These are phyloP conservation scores for Camptogramma bilineatum DNA, from an alignment of 2,888 invertebrate species.

Conservation along the genomic window DNA sequence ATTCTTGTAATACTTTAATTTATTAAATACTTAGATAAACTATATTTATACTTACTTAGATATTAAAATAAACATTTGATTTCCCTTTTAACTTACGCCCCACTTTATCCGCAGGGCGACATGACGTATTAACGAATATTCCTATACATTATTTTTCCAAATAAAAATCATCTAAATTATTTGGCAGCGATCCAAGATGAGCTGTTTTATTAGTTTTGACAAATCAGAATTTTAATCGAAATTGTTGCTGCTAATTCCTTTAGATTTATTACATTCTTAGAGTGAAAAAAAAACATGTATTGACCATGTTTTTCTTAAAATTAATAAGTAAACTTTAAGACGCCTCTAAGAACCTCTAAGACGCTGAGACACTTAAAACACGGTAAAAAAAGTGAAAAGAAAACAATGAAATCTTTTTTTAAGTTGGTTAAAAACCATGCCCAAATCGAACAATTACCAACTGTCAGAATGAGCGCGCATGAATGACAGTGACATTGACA, in stretches of 20 bases:
- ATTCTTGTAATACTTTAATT: no score
- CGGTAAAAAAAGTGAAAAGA: background rate
- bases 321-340: background rate
- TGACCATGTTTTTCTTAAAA: background rate
- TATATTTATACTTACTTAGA: no score
- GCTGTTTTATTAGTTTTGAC: slow-evolving; percentile 65
- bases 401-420: background rate
- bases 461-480: slow-evolving; percentile 22
- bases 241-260: slow-evolving; percentile 57
- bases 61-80: background rate
- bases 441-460: slow-evolving; percentile 8
- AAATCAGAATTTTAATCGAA: slow-evolving; percentile 65
- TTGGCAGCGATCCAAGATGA: slow-evolving; percentile 72
- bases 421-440: background rate
- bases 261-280: slow-evolving; percentile 40
- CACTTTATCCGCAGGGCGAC: slow-evolving; percentile 65
- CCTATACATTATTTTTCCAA: slow-evolving; percentile 65
- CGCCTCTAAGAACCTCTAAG: background rate
- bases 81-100: slow-evolving; percentile 36
- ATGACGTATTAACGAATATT: slow-evolving; percentile 76
- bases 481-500: slow-evolving; percentile 62
- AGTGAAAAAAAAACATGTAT: slow-evolving; percentile 1
- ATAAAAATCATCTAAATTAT: slow-evolving; percentile 69
- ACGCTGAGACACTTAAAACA: background rate
- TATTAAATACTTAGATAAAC: no score